These are phyloP conservation scores for Hemichromis elongatus DNA, from an alignment of 2,113 vertebrate species.

Conservation along the genomic window DNA sequence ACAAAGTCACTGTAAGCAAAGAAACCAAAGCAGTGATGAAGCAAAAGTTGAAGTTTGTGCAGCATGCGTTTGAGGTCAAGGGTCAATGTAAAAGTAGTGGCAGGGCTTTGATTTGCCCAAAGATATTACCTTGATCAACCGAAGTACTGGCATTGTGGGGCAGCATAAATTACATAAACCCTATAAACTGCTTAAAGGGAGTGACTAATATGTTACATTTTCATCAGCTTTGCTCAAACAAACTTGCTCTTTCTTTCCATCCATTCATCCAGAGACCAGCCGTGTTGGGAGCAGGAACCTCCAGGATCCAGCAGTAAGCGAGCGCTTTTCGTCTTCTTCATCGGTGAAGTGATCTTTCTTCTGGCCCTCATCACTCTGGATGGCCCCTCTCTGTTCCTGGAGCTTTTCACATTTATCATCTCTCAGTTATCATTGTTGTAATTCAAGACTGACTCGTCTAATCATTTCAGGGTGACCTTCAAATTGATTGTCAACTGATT, in stretches of 20 bases:
- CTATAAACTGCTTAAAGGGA: neutral
- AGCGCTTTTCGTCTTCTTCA: neutral
- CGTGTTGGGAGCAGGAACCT: constrained; percentile 63
- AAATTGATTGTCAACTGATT: neutral
- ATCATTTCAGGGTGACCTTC: neutral
- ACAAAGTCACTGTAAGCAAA: neutral
- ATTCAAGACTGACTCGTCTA: neutral
- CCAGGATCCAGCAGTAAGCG: constrained; percentile 65
- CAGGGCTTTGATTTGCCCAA: neutral
- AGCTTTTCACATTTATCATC: constrained; percentile 21
- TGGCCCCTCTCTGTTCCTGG: neutral
- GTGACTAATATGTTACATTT: neutral
- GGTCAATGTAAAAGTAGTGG: too few species aligned
- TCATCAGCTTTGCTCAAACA: neutral
- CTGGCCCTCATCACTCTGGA: neutral
- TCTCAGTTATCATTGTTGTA: neutral
- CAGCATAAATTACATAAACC: neutral
- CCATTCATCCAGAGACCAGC: constrained; percentile 67
- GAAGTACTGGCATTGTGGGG: neutral
- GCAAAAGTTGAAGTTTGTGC: neutral
- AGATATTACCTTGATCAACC: neutral
- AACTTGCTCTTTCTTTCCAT: neutral
- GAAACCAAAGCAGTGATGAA: neutral
- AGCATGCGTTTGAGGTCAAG: too few species aligned
- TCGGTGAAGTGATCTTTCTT: neutral